A percentile compares a stretch with the other conserved stretches of the same genome.
Evolutionary conservation across 1,140 invertebrate species (phyloP).

Genomic region (Popillia japonica): DNA sequence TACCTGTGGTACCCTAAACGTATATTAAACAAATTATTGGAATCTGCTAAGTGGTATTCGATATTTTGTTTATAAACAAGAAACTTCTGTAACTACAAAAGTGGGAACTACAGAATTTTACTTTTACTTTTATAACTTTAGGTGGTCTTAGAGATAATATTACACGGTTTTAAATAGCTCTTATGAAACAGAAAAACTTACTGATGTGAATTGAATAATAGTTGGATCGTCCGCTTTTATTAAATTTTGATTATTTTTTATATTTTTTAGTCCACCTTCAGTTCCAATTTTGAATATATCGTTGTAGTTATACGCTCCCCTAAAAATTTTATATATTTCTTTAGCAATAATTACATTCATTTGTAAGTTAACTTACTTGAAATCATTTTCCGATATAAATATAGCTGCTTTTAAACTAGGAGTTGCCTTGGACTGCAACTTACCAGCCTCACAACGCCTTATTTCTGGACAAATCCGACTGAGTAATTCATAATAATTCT

Average conservation of each 20-base stretch:
- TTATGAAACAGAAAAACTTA: conserved; percentile 61
- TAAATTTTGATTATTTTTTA: conserved; percentile 60
- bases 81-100: neutral
- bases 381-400: conserved; percentile 46
- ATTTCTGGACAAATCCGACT: conserved; percentile 64
- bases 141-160: neutral
- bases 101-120: neutral
- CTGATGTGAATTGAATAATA: conserved; percentile 90
- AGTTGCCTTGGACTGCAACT: conserved; percentile 55
- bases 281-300: conserved; percentile 65
- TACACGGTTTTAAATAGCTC: conserved; percentile 14
- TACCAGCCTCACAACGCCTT: conserved; percentile 56
- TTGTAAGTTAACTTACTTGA: conserved; percentile 44
- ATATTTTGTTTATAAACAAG: neutral
- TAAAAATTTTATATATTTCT: conserved; percentile 57
- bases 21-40: conserved; percentile 33
- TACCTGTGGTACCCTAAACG: conserved; percentile 80
- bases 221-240: conserved; percentile 72
- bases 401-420: conserved; percentile 52
- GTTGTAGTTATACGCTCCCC: conserved; percentile 69
- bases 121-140: neutral
- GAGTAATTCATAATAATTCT: conserved; percentile 79
- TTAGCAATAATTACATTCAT: neutral
- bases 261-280: conserved; percentile 50
- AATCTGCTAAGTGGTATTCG: neutral